Evolutionary conservation across 2,113 vertebrate genomes (phyloP).

Genomic region (Conger conger): DNA sequence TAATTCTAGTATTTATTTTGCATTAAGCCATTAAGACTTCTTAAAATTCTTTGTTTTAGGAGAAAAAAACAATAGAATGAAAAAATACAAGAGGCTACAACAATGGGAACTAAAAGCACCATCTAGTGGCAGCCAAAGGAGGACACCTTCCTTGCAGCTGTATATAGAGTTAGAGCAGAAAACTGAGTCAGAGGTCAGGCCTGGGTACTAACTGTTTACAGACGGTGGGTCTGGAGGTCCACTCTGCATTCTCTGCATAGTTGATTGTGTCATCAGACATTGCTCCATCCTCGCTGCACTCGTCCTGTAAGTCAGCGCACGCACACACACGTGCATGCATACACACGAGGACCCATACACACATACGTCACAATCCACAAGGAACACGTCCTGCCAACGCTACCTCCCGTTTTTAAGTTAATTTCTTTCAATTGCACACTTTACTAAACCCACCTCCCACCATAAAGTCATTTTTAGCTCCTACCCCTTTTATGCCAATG

Average conservation of each 20-base stretch:
- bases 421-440: too few species aligned
- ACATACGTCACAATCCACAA: not conserved
- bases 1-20: too few species aligned
- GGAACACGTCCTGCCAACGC: not conserved
- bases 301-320: conserved; percentile 71
- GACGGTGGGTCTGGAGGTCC: conserved; percentile 76
- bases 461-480: too few species aligned
- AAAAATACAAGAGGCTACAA: not conserved
- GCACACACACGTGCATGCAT: not conserved
- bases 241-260: conserved; percentile 74
- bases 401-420: not conserved
- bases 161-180: not conserved
- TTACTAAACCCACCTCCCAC: too few species aligned
- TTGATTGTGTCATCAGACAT: conserved; percentile 76
- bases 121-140: conserved; percentile 3
- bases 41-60: too few species aligned
- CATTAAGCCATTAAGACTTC: too few species aligned
- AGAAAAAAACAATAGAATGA: not conserved
- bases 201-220: conserved; percentile 86
- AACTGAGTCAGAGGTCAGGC: not conserved
- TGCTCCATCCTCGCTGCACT: conserved; percentile 89
- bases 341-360: not conserved
- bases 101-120: not conserved
- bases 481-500: not conserved
- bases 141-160: not conserved